Evolutionary conservation across 2,797 vertebrate species (phyloP).

Genomic region (Neosilurus mollespiculum): DNA sequence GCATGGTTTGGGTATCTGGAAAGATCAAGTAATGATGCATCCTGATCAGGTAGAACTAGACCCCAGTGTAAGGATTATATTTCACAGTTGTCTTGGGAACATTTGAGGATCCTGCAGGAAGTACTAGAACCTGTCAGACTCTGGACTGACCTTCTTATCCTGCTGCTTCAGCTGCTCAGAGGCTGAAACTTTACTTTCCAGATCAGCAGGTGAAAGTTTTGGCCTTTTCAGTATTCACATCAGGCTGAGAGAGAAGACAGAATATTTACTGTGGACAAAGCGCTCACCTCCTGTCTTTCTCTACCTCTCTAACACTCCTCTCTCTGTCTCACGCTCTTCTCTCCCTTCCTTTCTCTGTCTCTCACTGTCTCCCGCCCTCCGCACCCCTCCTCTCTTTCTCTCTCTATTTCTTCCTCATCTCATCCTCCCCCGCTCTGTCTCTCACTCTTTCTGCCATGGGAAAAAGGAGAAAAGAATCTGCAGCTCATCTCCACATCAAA

Average conservation of each 20-base stretch:
- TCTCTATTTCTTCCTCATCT: slow-evolving; percentile 66
- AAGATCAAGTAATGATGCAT: too few species aligned
- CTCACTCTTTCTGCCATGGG: slow-evolving; percentile 62
- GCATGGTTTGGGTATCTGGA: background rate
- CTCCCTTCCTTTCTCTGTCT: slow-evolving; percentile 33
- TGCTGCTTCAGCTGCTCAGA: background rate
- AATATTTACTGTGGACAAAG: slow-evolving; percentile 62
- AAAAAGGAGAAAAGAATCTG: slow-evolving; percentile 57
- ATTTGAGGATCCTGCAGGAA: background rate
- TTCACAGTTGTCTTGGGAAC: background rate
- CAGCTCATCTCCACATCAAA: slow-evolving; percentile 85
- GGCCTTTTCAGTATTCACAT: slow-evolving; percentile 70
- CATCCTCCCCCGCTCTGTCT: slow-evolving; percentile 72
- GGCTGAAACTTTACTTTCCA: slow-evolving; percentile 11
- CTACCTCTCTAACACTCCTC: background rate
- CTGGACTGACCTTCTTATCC: slow-evolving; percentile 16
- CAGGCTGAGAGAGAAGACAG: slow-evolving; percentile 59
- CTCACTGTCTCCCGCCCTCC: slow-evolving; percentile 67
- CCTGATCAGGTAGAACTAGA: background rate
- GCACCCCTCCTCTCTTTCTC: slow-evolving; percentile 62
- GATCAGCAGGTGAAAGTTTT: slow-evolving; percentile 8
- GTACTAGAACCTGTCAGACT: background rate
- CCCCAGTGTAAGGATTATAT: background rate
- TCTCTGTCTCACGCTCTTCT: slow-evolving; percentile 66
- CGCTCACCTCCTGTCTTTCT: slow-evolving; percentile 76